Base-by-base conservation (phyloP, 1,140 invertebrate species). In the Pogonomyrmex californicus region DNA sequence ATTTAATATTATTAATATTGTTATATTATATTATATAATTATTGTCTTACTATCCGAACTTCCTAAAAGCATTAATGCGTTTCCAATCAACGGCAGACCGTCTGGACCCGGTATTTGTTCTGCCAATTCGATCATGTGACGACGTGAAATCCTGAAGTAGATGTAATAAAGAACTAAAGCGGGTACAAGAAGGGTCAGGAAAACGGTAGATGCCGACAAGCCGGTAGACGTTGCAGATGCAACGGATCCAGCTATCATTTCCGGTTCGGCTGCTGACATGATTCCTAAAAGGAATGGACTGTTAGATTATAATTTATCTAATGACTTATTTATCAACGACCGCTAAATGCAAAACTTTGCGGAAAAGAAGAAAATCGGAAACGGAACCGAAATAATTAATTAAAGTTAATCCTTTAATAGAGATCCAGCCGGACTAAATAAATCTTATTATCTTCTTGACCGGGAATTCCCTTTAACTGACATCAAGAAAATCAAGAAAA, bases 71-170 rank as follows among this genome's bases (percentile, higher is more conserved):
- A 97, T 96, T 6, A 97, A 94, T 17, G 97, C 96, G 87, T 97
- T 98, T 87, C 97, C 97, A 49, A 98, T 87, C 0, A 98, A 75
- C 0, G 97, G 97, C 6, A 96, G 94, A 10, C 97, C 97, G 4
- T 93, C 90, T 0, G 97, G 97, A 89, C 97, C 97, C 4, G 97
- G 96, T 36, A 98, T 90, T 91, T 97, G 97, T 2, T 96, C 96
- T 0, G 97, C 97, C 54, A 98, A 93, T 93, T 97, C 96, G 73
- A 97, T 94, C 93, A 98, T 93, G 87, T 97, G 96, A 33, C 96
- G 95, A 33, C 97, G 96, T 0, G 97, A 97, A 81, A 98, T 94
- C 54, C 96, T 96, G 96, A 97, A 98, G 94, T 98, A 98, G 36
- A 96, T 95, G 92, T 97, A 97, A 94, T 96, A 97, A 10, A 98